Evolutionary conservation across 2,797 vertebrate species (phyloP), one percentile per base, ranked within the genome.

Genomic region (Melanotaenia nigrans): DNA sequence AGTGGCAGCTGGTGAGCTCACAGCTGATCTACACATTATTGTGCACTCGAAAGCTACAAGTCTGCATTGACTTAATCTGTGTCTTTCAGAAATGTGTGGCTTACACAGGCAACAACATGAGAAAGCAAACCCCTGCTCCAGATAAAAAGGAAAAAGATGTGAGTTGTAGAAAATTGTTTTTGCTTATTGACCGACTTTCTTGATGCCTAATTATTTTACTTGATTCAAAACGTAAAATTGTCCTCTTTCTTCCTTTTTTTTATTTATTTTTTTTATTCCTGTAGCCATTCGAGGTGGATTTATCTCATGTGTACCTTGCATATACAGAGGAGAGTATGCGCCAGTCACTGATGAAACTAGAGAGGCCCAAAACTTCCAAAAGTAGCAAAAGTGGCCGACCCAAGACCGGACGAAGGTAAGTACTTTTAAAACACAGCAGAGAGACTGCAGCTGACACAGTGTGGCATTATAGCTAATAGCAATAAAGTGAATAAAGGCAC

Each of bases 121-220:
- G 97, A 87, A 99, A 99, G 85, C 98, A 99, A 86, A 98, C 96
- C 0, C 97, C 98, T 18, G 94, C 97, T 61, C 95, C 96, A 63
- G 98, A 99, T 91, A 98, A 99, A 90, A 99, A 98, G 85, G 98
- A 99, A 88, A 99, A 99, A 93, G 97, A 99, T 89, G 98, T 99
- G 93, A 97, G 97, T 86, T 38, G n/a, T 9, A 24, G 4, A 63
- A 51, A 2, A 57, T 32, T 6, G 28, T 58, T 68, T 63, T 55
- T 65, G 18, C 54, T n/a, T 24, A 33, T n/a, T 61, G 1, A 14
- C 2, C 28, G 12, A 53, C 33, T 1, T 49, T 68, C 1, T 18
- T 28, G 59, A 54, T 33, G 2, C 22, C 56, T 66, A 70, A 42
- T 20, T 32, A 3, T 58, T 49, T 11, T 62, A 12, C 1, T 32